Percentiles rank a stretch among this genome's conserved stretches.
Evolutionary conservation across 64 coral and sea anemone species (phyloP).

Genomic region (Stichodactyla mertensii): DNA sequence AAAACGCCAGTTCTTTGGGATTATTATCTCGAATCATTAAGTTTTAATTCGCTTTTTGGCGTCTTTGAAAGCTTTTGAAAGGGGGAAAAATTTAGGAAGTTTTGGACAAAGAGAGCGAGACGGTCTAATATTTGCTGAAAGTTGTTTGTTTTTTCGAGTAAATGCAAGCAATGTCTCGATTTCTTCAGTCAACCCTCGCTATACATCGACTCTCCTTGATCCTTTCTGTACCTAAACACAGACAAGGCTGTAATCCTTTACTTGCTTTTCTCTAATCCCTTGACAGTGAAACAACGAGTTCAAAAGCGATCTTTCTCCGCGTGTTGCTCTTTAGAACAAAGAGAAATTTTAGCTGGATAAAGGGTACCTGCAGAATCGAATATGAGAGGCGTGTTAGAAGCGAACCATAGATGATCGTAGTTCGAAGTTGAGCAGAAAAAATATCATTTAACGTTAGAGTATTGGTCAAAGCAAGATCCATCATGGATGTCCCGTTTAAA

Average conservation of each 20-base stretch:
- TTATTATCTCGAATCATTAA: constrained; percentile 7
- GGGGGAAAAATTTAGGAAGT: constrained; percentile 6
- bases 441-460: background rate
- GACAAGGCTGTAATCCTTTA: constrained; percentile 10
- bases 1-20: background rate
- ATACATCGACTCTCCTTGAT: constrained; percentile 2
- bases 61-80: constrained; percentile 6
- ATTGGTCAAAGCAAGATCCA: background rate
- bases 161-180: constrained; percentile 19
- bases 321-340: constrained; percentile 11
- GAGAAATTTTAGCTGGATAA: background rate
- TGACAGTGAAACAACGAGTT: constrained; percentile 8
- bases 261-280: background rate
- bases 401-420: background rate
- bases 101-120: background rate
- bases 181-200: constrained; percentile 8
- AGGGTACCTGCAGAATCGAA: background rate
- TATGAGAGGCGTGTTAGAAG: background rate
- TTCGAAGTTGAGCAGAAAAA: background rate
- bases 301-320: background rate
- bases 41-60: constrained; percentile 3
- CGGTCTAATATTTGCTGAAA: background rate
- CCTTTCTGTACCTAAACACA: constrained; percentile 5
- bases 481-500: constrained; percentile 8
- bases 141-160: constrained; percentile 19